These are phyloP conservation scores for Drosophila malerkotliana DNA, from an alignment of 1,140 invertebrate genomes.

Conservation along the genomic window DNA sequence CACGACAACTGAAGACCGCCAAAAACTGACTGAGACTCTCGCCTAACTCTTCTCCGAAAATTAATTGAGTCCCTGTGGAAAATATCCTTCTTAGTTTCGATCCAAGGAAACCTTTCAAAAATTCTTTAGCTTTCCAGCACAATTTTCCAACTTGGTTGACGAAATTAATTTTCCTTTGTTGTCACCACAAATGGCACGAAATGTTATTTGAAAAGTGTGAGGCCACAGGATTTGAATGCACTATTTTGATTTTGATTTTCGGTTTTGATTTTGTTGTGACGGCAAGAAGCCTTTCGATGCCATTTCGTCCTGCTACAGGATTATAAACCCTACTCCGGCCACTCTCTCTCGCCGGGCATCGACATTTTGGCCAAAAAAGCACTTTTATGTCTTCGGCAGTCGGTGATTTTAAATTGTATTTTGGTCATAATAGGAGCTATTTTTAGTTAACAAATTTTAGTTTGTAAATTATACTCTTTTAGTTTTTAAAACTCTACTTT, in stretches of 20 bases:
- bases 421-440: background rate
- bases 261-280: conserved; percentile 38
- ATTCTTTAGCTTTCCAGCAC: conserved; percentile 21
- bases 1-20: conserved; percentile 54
- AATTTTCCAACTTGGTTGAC: conserved; percentile 39
- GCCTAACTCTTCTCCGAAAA: conserved; percentile 32
- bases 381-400: background rate
- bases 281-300: conserved; percentile 5
- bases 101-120: conserved; percentile 54
- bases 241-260: conserved; percentile 9
- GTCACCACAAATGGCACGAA: conserved; percentile 40
- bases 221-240: conserved; percentile 32
- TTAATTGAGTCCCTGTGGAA: conserved; percentile 62
- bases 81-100: conserved; percentile 20
- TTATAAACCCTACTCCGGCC: background rate
- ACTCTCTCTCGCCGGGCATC: background rate
- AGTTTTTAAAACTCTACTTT: no score
- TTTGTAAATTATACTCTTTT: no score
- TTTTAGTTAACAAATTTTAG: background rate
- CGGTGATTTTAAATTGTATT: background rate
- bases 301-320: background rate
- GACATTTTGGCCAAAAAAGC: background rate
- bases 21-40: conserved; percentile 31
- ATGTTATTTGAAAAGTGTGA: conserved; percentile 17
- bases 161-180: conserved; percentile 68